phyloP scores from a whole-genome alignment of 2,113 vertebrate species.

The Alosa alosa region DNA sequence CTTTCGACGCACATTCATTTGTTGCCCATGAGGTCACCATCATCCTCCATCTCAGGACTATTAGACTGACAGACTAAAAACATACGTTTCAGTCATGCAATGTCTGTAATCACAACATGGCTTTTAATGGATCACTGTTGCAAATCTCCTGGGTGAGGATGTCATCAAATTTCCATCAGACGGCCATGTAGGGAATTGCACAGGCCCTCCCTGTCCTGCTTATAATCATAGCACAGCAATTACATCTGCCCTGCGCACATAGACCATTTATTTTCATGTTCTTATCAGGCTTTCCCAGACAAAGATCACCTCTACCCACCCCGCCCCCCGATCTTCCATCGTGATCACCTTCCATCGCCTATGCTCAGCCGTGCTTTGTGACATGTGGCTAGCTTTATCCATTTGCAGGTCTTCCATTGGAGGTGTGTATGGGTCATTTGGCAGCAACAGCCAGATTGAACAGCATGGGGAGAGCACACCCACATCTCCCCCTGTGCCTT shows the following conservation, averaged over 20 bases:
- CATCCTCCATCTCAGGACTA: neutral
- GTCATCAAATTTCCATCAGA: neutral
- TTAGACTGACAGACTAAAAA: neutral
- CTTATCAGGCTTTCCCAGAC: neutral
- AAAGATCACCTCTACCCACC: neutral
- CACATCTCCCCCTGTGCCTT: neutral
- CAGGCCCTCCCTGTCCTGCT: neutral
- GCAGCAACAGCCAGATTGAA: neutral
- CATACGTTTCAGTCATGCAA: neutral
- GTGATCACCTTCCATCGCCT: neutral
- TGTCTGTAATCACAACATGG: neutral
- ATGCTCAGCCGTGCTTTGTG: neutral
- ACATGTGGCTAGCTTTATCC: neutral
- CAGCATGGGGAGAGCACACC: neutral
- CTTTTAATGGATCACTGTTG: neutral
- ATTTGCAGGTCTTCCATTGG: neutral
- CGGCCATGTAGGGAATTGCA: neutral
- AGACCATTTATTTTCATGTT: neutral
- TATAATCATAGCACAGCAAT: constrained; percentile 1
- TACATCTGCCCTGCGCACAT: neutral
- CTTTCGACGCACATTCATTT: neutral
- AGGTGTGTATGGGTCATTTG: neutral
- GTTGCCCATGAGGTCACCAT: neutral
- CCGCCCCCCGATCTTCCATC: neutral
- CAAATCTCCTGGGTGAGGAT: neutral